These are phyloP conservation scores for Hemibagrus guttatus DNA, from an alignment of 2,797 vertebrate genomes.

Conservation along the genomic window DNA sequence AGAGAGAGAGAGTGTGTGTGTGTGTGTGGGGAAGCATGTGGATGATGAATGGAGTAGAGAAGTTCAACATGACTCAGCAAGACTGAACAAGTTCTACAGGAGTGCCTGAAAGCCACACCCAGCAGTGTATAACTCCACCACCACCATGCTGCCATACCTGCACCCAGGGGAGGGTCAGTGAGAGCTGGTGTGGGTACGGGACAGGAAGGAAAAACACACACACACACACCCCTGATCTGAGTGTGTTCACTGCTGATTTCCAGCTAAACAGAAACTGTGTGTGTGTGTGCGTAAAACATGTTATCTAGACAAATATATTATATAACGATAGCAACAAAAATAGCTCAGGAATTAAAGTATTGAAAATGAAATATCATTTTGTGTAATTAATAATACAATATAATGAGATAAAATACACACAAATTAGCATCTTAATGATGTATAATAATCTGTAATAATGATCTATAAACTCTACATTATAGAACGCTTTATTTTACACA, in stretches of 20 bases:
- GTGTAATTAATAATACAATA: too few species aligned
- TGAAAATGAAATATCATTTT: too few species aligned
- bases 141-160: not conserved
- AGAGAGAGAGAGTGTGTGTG: not conserved
- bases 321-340: not conserved
- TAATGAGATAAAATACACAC: too few species aligned
- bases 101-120: conserved; percentile 41
- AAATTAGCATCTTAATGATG: too few species aligned
- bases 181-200: not conserved
- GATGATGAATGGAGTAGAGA: not conserved
- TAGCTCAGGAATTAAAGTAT: too few species aligned
- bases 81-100: conserved; percentile 38
- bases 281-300: too few species aligned
- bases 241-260: not conserved
- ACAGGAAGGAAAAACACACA: not conserved
- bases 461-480: too few species aligned
- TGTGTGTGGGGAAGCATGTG: too few species aligned
- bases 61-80: conserved; percentile 39
- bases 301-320: not conserved
- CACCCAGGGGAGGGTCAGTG: not conserved
- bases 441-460: too few species aligned
- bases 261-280: not conserved
- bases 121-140: not conserved
- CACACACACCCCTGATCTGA: not conserved
- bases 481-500: too few species aligned